Base-by-base conservation (phyloP, 2,888 invertebrate species). In the Tuta absoluta region DNA sequence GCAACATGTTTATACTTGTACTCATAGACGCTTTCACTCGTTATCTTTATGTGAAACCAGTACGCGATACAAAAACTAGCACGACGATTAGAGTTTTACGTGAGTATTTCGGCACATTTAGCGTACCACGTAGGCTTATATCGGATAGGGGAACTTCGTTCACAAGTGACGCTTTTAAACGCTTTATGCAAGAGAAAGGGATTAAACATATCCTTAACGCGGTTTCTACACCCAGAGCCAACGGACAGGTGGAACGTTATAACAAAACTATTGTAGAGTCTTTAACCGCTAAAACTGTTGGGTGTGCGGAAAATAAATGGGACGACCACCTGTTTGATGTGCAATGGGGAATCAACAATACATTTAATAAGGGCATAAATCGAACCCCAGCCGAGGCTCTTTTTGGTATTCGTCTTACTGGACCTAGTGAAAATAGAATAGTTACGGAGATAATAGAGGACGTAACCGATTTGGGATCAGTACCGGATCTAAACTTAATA, bases 91-190 rank as follows among this genome's bases (percentile, higher is more conserved):
- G 19, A 12, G 53, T 63, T 12, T 28, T 63, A 1, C 4, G 8
- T 8, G 33, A 33, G 10, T 33, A 33, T 33, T 33, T 33, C 10
- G 33, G 7, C 8, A 33, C 11, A 19, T 63, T 63, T 57, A 57
- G 56, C n/a, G 56, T 57, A 1, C 62, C 62, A 11, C 23, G n/a
- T 2, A 10, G 62, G 8, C 17, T 62, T 17, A 57, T 63, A 17
- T 63, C 63, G 21, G 63, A 63, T 21, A 24, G 63, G 12, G 63
- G 85, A n/a, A 76, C 79, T 12, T 73, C 75, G 3, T 86, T 81
- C 63, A 86, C 83, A 0, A 76, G 80, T 0, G 69, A 72, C 12
- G 48, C 61, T 1, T 87, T 87, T 63, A 66, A 72, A 61, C 64
- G 67, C 2, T 71, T 68, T 64, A 84, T 81, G 63, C 51, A 66